Base-by-base conservation (phyloP, 2,113 vertebrate species). In the Taurulus bubalis region DNA sequence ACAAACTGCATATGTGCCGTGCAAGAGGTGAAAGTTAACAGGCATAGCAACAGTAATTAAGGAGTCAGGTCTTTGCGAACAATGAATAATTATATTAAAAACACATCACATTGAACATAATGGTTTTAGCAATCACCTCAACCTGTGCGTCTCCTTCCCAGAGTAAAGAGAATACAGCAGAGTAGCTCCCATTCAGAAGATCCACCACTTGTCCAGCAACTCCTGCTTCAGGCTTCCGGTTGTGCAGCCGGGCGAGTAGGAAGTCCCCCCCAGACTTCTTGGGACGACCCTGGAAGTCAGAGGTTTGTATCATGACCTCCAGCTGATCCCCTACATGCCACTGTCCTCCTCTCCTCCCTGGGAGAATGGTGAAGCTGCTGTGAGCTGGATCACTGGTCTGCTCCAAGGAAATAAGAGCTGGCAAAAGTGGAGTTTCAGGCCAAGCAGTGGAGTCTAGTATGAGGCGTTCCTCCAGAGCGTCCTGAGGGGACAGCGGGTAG, bases 101-200 rank as follows among this genome's bases (percentile, higher is more conserved):
- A 14, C 42, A 45, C 42, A 20, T 49, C 6, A 20, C 47, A 7
- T 8, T 51, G 4, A 40, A 40, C 38, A 45, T 45, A 1, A 16
- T 16, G 11, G 38, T 34, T 34, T 34, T 34, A 34, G 34, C 34
- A n/a, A 34, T 34, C 34, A 34, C 34, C 34, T 34, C 34, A 73
- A 98, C 96, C 63, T 87, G 78, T 2, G 96, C 94, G 8, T 69
- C 91, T 73, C 97, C 98, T 3, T 95, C 91, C 98, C 97, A 99
- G 68, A 96, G 95, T 86, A 99, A 91, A 40, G 95, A 94, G 16
- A 47, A 98, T 47, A 96, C 86, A 24, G 47, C n/a, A 26, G 53
- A 56, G 53, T 56, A 56, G 53, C 53, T 56, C 53, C 53, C 53
- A 56, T 56, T 56, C 53, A 56, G 53, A 56, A 24, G 53, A 26